Percentiles rank a stretch among this genome's conserved stretches.
These are phyloP conservation scores for Zhuqinia jingwanae DNA, from an alignment of 2,888 invertebrate genomes.

Conservation along the genomic window DNA sequence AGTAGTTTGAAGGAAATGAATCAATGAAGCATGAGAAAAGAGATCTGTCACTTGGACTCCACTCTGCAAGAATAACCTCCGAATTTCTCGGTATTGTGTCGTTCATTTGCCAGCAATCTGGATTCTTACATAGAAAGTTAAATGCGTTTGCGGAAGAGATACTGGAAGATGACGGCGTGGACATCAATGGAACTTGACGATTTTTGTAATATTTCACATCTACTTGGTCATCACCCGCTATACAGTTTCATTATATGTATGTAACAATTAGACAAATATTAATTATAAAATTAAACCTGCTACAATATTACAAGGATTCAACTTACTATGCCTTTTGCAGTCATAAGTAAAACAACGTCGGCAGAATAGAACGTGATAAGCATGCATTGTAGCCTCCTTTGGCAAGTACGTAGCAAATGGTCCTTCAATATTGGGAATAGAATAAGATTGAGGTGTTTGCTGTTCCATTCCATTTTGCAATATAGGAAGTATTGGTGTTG, in stretches of 20 bases:
- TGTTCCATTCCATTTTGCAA: constrained; percentile 65
- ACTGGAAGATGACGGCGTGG: not conserved
- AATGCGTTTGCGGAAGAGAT: constrained; percentile 17
- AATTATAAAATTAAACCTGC: too few relatives aligned
- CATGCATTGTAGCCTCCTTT: constrained; percentile 71
- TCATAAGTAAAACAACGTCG: constrained; percentile 74
- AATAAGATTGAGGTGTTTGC: constrained; percentile 52
- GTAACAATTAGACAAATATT: not conserved
- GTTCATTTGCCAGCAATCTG: constrained; percentile 68
- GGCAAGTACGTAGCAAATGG: constrained; percentile 69
- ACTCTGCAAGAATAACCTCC: constrained; percentile 60
- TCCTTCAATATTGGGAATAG: constrained; percentile 75
- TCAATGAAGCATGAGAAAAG: constrained; percentile 68
- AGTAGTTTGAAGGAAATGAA: constrained; percentile 71
- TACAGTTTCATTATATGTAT: too few relatives aligned
- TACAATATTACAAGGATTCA: too few relatives aligned
- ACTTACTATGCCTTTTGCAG: constrained; percentile 74
- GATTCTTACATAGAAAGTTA: constrained; percentile 69
- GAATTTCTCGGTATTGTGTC: not conserved
- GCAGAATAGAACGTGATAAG: constrained; percentile 73
- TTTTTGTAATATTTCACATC: constrained; percentile 68
- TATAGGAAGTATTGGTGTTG: constrained; percentile 38
- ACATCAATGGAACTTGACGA: constrained; percentile 19
- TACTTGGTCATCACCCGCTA: constrained; percentile 75
- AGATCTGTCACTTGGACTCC: constrained; percentile 72